These are phyloP conservation scores for Crenichthys baileyi DNA, from an alignment of 2,797 vertebrate genomes.

Conservation along the genomic window DNA sequence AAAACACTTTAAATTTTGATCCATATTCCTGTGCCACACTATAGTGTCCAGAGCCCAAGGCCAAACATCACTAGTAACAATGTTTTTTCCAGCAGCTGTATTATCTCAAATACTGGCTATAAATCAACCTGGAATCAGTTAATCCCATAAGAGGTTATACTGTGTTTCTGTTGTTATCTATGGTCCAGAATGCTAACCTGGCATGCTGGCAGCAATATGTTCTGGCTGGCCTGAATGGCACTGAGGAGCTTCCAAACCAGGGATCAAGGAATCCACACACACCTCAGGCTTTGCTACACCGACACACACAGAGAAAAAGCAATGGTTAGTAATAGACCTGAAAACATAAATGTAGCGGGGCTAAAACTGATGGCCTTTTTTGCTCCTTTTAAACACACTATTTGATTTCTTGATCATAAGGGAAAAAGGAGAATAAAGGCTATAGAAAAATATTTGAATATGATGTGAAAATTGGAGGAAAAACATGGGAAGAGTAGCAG, in stretches of 20 bases:
- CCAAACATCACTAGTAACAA: neutral
- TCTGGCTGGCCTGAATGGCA: slow-evolving; percentile 85
- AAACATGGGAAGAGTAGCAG: slow-evolving; percentile 32
- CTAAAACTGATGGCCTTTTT: neutral
- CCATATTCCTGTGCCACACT: neutral
- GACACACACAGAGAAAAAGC: slow-evolving; percentile 26
- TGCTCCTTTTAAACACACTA: slow-evolving; percentile 3
- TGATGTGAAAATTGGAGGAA: slow-evolving; percentile 6
- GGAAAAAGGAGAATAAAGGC: slow-evolving; percentile 19
- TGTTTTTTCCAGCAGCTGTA: slow-evolving; percentile 1
- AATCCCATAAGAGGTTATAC: neutral
- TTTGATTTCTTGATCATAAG: slow-evolving; percentile 3
- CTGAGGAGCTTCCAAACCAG: slow-evolving; percentile 91
- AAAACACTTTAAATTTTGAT: neutral
- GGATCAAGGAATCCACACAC: slow-evolving; percentile 90
- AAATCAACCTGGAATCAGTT: neutral
- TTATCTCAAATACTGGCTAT: neutral
- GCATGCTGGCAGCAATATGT: slow-evolving; percentile 82
- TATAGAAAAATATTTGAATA: slow-evolving; percentile 14
- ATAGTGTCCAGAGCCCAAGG: slow-evolving; percentile 4
- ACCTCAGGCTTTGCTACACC: slow-evolving; percentile 79
- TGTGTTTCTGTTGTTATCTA: neutral
- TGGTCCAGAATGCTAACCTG: slow-evolving; percentile 84
- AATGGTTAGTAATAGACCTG: slow-evolving; percentile 10
- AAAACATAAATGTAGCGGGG: neutral